Percentiles rank a stretch among this genome's conserved stretches.
phyloP scores from a whole-genome alignment of 2,797 vertebrate species.

The Gouania willdenowi region DNA sequence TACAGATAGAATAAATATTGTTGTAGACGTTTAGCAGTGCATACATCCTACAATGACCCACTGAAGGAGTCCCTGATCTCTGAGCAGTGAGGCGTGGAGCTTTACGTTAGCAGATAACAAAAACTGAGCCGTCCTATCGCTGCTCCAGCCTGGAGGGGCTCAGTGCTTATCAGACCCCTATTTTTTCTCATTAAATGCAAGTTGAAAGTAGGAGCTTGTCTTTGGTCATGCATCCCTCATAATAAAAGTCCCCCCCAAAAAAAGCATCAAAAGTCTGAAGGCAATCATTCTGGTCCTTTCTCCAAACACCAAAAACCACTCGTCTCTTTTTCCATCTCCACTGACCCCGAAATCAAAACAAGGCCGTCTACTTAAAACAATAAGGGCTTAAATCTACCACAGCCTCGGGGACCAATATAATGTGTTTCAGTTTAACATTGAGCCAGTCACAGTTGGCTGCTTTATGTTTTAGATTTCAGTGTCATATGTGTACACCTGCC shows the following conservation, averaged over 20 bases:
- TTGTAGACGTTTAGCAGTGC: constrained; percentile 50
- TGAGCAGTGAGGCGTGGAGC: constrained; percentile 32
- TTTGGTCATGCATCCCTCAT: constrained; percentile 51
- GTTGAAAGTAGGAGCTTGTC: constrained; percentile 59
- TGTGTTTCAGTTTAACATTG: constrained; percentile 11
- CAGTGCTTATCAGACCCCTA: constrained; percentile 60
- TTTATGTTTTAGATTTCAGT: constrained; percentile 21
- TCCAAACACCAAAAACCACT: constrained; percentile 28
- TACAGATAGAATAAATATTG: too few species aligned
- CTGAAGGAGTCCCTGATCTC: constrained; percentile 41
- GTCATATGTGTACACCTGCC: constrained; percentile 11
- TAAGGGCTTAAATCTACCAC: constrained; percentile 22
- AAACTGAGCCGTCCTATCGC: constrained; percentile 43
- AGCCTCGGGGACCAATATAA: constrained; percentile 1
- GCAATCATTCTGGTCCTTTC: constrained; percentile 49
- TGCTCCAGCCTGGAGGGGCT: constrained; percentile 42
- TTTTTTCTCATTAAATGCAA: constrained; percentile 66
- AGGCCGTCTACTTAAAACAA: background rate
- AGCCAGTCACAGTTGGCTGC: constrained; percentile 1
- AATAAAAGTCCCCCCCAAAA: constrained; percentile 62
- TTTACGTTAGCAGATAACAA: constrained; percentile 53
- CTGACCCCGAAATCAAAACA: constrained; percentile 18
- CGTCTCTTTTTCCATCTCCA: constrained; percentile 35
- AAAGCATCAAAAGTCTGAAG: constrained; percentile 45
- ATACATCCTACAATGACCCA: constrained; percentile 59